A percentile compares a stretch with the other conserved stretches of the same genome.
Evolutionary conservation across 2,888 invertebrate genomes (phyloP).

Genomic region (Cyrtodaria siliqua): DNA sequence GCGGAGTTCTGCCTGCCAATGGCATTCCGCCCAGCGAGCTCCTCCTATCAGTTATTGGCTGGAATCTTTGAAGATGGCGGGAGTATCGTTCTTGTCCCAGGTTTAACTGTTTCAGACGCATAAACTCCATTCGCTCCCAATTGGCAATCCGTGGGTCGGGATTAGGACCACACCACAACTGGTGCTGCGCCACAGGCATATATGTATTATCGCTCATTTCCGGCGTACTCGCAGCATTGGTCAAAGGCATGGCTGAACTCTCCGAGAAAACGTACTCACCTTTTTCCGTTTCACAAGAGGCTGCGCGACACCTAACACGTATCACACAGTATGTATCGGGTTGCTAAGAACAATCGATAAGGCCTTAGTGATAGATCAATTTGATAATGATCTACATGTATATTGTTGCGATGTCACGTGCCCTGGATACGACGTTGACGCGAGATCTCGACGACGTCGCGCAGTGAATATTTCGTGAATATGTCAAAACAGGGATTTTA

Average conservation of each 20-base stretch:
- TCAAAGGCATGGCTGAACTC: constrained; percentile 20
- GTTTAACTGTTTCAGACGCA: constrained; percentile 77
- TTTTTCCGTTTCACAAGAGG: constrained; percentile 47
- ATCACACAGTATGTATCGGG: constrained; percentile 29
- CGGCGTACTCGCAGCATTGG: constrained; percentile 17
- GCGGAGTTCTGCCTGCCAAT: constrained; percentile 28
- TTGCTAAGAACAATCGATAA: constrained; percentile 55
- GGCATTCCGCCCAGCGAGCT: constrained; percentile 10
- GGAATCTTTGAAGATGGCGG: constrained; percentile 77
- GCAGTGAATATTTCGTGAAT: no score
- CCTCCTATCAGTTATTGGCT: constrained; percentile 22
- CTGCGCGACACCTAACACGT: constrained; percentile 19
- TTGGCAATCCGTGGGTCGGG: constrained; percentile 72
- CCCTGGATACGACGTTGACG: constrained; percentile 42
- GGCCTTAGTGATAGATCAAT: constrained; percentile 35
- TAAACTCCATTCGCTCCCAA: constrained; percentile 79
- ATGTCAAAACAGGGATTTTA: no score
- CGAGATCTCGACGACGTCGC: background rate
- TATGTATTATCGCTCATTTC: background rate
- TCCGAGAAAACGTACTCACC: constrained; percentile 17
- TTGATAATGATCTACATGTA: constrained; percentile 52
- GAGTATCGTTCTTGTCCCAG: constrained; percentile 79
- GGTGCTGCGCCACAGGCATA: constrained; percentile 36
- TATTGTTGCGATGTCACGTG: constrained; percentile 54
- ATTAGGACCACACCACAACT: constrained; percentile 61